phyloP scores from a whole-genome alignment of 2,113 vertebrate species.

The Oryzias celebensis region DNA sequence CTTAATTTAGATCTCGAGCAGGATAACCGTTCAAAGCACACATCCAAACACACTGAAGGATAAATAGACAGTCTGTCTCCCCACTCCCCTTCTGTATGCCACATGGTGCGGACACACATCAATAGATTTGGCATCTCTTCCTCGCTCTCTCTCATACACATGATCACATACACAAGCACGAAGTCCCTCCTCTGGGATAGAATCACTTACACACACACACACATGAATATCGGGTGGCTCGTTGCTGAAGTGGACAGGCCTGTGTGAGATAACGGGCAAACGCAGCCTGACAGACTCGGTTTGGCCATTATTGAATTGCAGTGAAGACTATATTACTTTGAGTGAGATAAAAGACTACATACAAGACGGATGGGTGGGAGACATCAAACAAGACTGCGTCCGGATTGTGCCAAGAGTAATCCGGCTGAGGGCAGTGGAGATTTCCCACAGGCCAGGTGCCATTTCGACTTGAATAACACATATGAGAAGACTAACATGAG shows the following conservation, averaged over 20 bases:
- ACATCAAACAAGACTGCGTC: slow-evolving; percentile 98
- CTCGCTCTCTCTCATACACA: slow-evolving; percentile 45
- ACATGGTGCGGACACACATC: slow-evolving; percentile 72
- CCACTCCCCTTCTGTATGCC: slow-evolving; percentile 52
- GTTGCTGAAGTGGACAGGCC: slow-evolving; percentile 77
- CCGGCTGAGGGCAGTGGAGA: slow-evolving; percentile 89
- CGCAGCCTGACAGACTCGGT: slow-evolving; percentile 91
- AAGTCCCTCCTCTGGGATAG: slow-evolving; percentile 20
- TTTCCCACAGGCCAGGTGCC: slow-evolving; percentile 88
- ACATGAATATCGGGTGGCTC: slow-evolving; percentile 66
- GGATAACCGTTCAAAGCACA: slow-evolving; percentile 76
- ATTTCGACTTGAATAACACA: slow-evolving; percentile 90
- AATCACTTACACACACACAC: slow-evolving; percentile 39
- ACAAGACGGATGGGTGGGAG: slow-evolving; percentile 93
- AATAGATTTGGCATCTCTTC: slow-evolving; percentile 67
- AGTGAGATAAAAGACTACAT: slow-evolving; percentile 97
- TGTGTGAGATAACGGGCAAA: slow-evolving; percentile 96
- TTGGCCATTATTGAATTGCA: slow-evolving; percentile 97
- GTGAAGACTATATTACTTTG: slow-evolving; percentile 96
- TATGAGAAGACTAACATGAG: slow-evolving; percentile 82
- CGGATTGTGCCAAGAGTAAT: slow-evolving; percentile 95
- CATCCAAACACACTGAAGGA: slow-evolving; percentile 68
- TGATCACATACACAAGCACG: slow-evolving; percentile 39
- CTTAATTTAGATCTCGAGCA: slow-evolving; percentile 80
- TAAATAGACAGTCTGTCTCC: slow-evolving; percentile 67